Percentiles rank a stretch among this genome's conserved stretches.
phyloP scores from a whole-genome alignment of 2,113 vertebrate genomes.

The Oriolus oriolus region DNA sequence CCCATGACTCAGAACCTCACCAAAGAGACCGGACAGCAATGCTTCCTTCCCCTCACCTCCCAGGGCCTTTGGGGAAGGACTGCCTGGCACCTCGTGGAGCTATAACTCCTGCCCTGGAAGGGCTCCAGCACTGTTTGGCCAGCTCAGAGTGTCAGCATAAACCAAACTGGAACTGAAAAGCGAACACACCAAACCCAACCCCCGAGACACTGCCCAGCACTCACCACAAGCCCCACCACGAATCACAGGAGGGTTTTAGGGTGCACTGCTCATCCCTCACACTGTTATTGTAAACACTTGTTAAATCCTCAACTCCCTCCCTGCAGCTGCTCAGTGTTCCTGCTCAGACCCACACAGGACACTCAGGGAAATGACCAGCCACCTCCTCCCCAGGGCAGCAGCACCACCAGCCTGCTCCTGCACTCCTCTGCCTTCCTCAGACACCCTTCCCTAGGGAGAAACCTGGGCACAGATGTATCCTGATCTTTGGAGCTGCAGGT shows the following conservation, averaged over 20 bases:
- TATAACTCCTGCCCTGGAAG: background rate
- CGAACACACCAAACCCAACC: background rate
- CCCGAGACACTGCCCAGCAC: background rate
- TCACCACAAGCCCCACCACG: background rate
- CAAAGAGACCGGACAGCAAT: accelerated
- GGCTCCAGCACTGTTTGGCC: background rate
- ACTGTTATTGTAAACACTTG: background rate
- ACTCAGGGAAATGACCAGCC: background rate
- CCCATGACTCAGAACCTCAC: background rate
- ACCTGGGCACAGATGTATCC: background rate
- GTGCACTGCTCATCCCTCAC: background rate
- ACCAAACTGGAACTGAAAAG: background rate
- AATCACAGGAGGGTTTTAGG: background rate
- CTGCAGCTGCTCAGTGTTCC: background rate
- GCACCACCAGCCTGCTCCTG: background rate
- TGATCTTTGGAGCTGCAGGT: background rate
- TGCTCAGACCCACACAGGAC: background rate
- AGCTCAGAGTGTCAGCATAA: background rate
- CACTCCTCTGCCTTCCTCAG: background rate
- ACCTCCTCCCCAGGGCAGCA: background rate
- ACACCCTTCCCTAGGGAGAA: background rate
- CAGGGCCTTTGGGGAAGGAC: background rate
- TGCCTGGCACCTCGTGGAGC: background rate
- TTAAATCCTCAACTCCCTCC: background rate
- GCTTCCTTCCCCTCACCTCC: background rate